Base-by-base conservation (phyloP, 2,797 vertebrate species). In the Cephalopachus bancanus region DNA sequence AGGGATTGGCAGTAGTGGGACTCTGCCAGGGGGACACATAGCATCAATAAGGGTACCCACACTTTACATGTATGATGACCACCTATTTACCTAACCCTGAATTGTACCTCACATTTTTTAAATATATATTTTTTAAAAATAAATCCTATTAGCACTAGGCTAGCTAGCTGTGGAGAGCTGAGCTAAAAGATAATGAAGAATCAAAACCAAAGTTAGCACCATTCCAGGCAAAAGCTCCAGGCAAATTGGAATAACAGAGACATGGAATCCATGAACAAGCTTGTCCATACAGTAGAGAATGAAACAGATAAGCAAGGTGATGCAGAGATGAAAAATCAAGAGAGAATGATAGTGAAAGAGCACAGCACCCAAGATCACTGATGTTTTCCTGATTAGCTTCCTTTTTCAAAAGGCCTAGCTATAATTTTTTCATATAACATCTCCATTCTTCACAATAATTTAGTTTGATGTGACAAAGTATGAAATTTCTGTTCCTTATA, bases 371-470 rank as follows among this genome's bases (percentile, higher is more conserved):
- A 17, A 44, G 49, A 10, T 12, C 62, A 65, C 17, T 80, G 51
- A 20, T 15, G 5, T 49, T 28, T 71, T 79, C 33, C 33, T 30
- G 5, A 78, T 22, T 72, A 67, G 83, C n/a, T 86, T 60, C 67
- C 72, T 12, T 87, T 92, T 62, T 89, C 88, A 1, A 10, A 19
- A 64, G 51, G 20, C 49, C 53, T 79, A 33, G 17, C 44, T 89
- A 14, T 5, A 8, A 57, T 60, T 88, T 15, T 12, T 33, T 88
- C 26, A 51, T 59, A n/a, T 22, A 12, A 30, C 33, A 57, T 1
- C 55, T 55, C 55, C 81, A 55, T 67, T 88, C 91, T 83, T 95
- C 74, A 89, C 33, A 85, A 62, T 53, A 64, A 91, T n/a, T 93
- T 74, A 57, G n/a, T 92, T 92, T 20, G 26, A 10, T 53, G 75